These are phyloP conservation scores for Melanostoma mellinum DNA, from an alignment of 2,888 invertebrate genomes.

Conservation along the genomic window DNA sequence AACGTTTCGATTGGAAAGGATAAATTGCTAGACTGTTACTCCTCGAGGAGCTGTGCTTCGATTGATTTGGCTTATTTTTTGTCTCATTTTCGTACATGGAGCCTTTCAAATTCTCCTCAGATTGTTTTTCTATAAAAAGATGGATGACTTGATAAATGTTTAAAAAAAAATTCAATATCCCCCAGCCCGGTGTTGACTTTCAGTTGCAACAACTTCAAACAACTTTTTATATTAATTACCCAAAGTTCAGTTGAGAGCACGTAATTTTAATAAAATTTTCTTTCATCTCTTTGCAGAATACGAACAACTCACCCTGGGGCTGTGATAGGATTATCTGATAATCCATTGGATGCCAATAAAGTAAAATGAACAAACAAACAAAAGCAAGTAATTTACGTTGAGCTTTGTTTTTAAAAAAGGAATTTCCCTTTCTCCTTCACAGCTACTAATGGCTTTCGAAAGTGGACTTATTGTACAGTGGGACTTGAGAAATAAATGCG, in stretches of 20 bases:
- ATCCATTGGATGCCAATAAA: constrained; percentile 97
- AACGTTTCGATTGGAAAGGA: no score
- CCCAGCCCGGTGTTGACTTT: no score
- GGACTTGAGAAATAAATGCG: constrained; percentile 94
- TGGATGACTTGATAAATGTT: no score
- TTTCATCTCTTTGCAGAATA: constrained; percentile 86
- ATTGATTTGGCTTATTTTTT: no score
- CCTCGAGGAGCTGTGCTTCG: no score
- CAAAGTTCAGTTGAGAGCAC: constrained; percentile 12
- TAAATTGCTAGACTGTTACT: no score
- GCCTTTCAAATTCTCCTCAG: no score
- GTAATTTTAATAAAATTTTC: constrained; percentile 35
- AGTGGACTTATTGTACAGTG: constrained; percentile 96
- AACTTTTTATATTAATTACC: background rate
- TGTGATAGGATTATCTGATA: constrained; percentile 97
- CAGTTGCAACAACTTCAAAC: no score
- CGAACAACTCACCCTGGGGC: constrained; percentile 98
- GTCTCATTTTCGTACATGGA: no score
- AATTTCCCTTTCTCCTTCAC: constrained; percentile 74
- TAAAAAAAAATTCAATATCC: no score
- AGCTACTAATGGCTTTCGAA: constrained; percentile 98
- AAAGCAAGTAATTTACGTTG: constrained; percentile 51
- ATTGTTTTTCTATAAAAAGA: no score
- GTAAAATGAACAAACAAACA: constrained; percentile 83
- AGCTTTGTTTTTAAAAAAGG: constrained; percentile 45